Conservation (phyloP, 2,888 invertebrate species). For the Meteorus cinctellus region DNA sequence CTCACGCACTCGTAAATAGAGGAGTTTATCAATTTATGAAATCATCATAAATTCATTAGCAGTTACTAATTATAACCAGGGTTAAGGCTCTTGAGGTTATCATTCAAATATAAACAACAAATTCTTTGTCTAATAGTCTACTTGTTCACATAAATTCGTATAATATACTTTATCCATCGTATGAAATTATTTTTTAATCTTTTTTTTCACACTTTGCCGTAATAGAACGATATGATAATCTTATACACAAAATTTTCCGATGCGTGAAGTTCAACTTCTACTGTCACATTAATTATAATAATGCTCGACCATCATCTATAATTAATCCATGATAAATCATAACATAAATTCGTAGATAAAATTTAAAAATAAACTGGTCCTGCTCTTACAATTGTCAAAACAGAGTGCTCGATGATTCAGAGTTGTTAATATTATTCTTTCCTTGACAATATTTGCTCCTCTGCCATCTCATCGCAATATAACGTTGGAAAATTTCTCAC, state of each 20-base stretch:
- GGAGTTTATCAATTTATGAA: not conserved
- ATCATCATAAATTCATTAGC: not conserved
- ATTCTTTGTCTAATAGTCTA: conserved; percentile 2
- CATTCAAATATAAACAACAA: not conserved
- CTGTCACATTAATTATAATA: not conserved
- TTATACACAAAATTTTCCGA: not conserved
- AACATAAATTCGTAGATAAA: not conserved
- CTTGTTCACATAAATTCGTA: not conserved
- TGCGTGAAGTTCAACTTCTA: not conserved
- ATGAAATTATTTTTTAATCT: not conserved
- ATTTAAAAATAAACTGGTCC: no score
- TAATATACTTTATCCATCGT: not conserved
- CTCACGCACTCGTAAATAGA: no score
- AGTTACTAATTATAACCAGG: not conserved
- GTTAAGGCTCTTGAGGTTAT: not conserved
- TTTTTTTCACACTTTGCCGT: not conserved
- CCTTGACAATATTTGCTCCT: no score
- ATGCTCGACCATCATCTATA: not conserved
- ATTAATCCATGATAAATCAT: not conserved
- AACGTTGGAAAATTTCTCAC: no score
- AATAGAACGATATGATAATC: not conserved
- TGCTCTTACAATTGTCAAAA: no score
- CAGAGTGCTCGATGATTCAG: no score
- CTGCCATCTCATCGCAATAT: no score
- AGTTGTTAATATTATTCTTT: no score